Base-by-base conservation (phyloP, 2,113 vertebrate species). In the Bungarus multicinctus region DNA sequence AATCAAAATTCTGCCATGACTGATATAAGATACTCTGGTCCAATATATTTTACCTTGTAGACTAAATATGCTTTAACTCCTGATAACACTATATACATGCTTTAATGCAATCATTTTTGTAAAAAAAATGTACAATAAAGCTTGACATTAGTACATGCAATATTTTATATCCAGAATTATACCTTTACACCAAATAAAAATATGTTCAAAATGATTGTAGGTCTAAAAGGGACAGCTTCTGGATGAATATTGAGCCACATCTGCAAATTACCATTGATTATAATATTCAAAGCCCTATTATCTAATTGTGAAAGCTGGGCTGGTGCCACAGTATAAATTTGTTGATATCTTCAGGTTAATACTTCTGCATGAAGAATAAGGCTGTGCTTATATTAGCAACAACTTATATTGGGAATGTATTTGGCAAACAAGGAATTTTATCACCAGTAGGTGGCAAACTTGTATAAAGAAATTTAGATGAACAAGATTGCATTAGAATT, bases 341-440 rank as follows among this genome's bases (percentile, higher is more conserved):
- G 34, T 10, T 74, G 18, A 16, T 92, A 4, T 5, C 4, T 74
- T 52, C 25, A 6, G 25, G n/a, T 53, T 69, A 52, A 3, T 20
- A 91, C 39, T 23, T 27, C 0, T 86, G 52, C 58, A 88, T n/a
- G 30, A 89, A 53, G 22, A 87, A 74, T 6, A 60, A 45, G 54
- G 1, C 34, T 23, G 27, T 22, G 8, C 85, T 85, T 55, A 30
- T 88, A 20, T 58, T 60, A 57, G 57, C 5, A 89, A 85, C 20
- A 92, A 23, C 20, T 11, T 69, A 45, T 53, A 16, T 57, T 22
- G 90, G 92, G 92, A 93, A 93, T 93, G 92, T 90, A 20, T 74
- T 34, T 30, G 54, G 91, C 54, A 64, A 92, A 74, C 87, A 81
- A 92, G 69, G 25, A 23, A 54, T 92, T 74, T 30, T 50, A 9